These are phyloP conservation scores for Miltochrista miniata DNA, from an alignment of 2,888 invertebrate genomes.

Conservation along the genomic window DNA sequence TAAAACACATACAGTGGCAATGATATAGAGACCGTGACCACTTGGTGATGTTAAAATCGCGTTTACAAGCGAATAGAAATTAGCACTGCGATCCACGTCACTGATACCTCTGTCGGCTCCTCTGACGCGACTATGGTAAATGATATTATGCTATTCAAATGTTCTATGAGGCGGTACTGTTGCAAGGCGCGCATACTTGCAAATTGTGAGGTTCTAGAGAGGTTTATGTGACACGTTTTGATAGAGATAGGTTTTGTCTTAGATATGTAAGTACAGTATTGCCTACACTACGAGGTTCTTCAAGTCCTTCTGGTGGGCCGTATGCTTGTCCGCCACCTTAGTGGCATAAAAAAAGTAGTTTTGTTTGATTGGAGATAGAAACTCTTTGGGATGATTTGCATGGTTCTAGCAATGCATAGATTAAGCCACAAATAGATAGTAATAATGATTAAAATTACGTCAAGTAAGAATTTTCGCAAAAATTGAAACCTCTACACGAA, in stretches of 20 bases:
- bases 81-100: slow-evolving; percentile 43
- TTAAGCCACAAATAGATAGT: too few relatives aligned
- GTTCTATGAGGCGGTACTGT: slow-evolving; percentile 13
- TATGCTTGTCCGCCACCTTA: too few relatives aligned
- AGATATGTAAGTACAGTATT: too few relatives aligned
- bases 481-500: too few relatives aligned
- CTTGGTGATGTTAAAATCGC: slow-evolving; percentile 1
- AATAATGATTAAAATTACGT: too few relatives aligned
- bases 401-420: too few relatives aligned
- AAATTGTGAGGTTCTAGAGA: neutral
- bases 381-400: too few relatives aligned
- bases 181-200: slow-evolving; percentile 7
- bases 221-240: neutral
- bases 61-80: slow-evolving; percentile 25
- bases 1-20: neutral
- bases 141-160: slow-evolving; percentile 30
- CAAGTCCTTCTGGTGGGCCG: too few relatives aligned
- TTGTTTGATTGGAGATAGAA: neutral
- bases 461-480: too few relatives aligned
- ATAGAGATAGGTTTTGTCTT: neutral
- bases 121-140: slow-evolving; percentile 23
- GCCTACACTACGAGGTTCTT: too few relatives aligned
- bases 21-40: neutral
- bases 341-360: too few relatives aligned
- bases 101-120: slow-evolving; percentile 38